Percentiles rank a stretch among this genome's conserved stretches.
phyloP scores from a whole-genome alignment of 2,888 invertebrate species.

The Coecobrya sp. region DNA sequence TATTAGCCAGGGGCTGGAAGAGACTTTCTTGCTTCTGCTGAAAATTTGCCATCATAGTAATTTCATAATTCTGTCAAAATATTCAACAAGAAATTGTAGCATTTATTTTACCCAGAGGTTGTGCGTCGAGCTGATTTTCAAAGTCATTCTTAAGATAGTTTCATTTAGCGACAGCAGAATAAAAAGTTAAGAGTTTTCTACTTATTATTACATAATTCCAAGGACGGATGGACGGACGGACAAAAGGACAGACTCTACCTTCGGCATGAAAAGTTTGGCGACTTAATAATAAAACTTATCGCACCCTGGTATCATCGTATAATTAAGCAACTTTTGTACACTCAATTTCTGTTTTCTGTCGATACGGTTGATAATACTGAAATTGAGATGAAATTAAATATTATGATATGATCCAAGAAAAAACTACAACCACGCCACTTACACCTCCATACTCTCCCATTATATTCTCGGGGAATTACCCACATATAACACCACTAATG shows the following conservation, averaged over 20 bases:
- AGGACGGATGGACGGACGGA: neutral
- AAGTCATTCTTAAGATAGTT: too few species aligned
- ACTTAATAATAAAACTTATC: neutral
- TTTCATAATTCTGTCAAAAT: too few species aligned
- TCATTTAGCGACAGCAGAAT: too few species aligned
- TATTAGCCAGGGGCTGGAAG: too few species aligned
- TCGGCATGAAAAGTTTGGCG: neutral
- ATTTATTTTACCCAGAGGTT: too few species aligned
- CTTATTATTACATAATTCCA: too few species aligned
- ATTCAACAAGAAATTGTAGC: too few species aligned
- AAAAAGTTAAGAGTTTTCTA: too few species aligned
- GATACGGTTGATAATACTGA: conserved; percentile 5
- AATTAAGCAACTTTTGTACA: conserved; percentile 15
- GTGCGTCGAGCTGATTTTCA: too few species aligned
- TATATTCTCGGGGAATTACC: conserved; percentile 11
- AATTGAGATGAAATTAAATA: neutral
- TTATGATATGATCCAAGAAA: neutral
- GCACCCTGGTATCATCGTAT: neutral
- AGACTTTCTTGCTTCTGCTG: too few species aligned
- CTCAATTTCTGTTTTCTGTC: neutral
- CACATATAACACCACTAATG: neutral
- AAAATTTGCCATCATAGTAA: too few species aligned
- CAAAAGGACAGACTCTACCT: neutral
- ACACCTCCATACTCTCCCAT: neutral
- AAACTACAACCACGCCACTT: neutral